phyloP scores from a whole-genome alignment of 1,140 invertebrate species.

The Mesaphorura yosii region DNA sequence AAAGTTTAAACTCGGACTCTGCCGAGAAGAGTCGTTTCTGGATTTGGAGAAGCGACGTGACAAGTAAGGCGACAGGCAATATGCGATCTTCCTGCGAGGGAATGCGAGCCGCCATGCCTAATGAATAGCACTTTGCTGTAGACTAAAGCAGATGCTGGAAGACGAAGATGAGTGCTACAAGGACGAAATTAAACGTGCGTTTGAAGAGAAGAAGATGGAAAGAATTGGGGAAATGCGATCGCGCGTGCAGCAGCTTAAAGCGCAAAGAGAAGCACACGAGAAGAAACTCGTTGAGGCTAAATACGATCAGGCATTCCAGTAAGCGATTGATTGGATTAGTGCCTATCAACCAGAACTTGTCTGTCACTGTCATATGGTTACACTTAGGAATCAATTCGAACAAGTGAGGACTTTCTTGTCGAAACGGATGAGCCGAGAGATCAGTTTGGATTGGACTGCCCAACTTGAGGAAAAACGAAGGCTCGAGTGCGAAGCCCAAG shows the following conservation, averaged over 20 bases:
- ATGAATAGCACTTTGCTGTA: conserved; percentile 3
- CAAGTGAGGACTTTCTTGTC: conserved; percentile 19
- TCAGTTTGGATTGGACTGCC: conserved; percentile 22
- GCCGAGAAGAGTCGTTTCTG: conserved; percentile 1
- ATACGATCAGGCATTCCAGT: conserved; percentile 22
- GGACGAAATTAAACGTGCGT: conserved; percentile 8
- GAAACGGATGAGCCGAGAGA: conserved; percentile 19
- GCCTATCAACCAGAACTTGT: not conserved
- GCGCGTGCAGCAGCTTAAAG: conserved; percentile 12
- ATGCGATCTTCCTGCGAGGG: not conserved
- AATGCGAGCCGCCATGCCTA: no score
- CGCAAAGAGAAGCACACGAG: conserved; percentile 11
- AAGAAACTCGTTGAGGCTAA: conserved; percentile 25
- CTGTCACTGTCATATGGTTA: not conserved
- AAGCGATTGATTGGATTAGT: not conserved
- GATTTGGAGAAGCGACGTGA: conserved; percentile 21
- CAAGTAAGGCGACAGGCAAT: conserved; percentile 2
- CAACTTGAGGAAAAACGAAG: conserved; percentile 22
- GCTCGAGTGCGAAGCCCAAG: conserved; percentile 20
- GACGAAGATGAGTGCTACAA: conserved; percentile 12
- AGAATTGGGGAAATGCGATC: conserved; percentile 20
- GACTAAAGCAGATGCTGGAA: conserved; percentile 19
- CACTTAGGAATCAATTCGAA: conserved; percentile 19
- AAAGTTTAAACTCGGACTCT: conserved; percentile 8
- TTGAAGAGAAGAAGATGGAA: conserved; percentile 12